Base-by-base conservation (phyloP, 30 jellyfish, hydroid and myxozoan species). In the Nemopilema nomurai region DNA sequence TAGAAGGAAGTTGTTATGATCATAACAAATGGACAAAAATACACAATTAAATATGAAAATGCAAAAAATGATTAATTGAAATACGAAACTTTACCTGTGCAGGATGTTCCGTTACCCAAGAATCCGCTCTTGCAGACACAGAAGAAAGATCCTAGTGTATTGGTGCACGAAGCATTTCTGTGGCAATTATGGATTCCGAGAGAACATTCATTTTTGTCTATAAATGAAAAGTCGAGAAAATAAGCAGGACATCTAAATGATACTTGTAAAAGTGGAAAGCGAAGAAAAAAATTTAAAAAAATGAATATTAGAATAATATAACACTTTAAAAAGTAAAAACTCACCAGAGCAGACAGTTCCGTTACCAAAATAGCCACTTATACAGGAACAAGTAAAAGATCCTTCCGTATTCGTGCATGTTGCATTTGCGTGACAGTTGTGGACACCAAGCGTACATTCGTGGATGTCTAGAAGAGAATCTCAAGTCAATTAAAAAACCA, bases 51-150 rank as follows among this genome's bases (percentile, higher is more conserved):
- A n/a, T n/a, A n/a, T n/a, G n/a, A n/a, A n/a, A n/a, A n/a, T n/a
- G 6, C 13, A 41, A 41, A 41, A 13, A 3, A 41, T 13, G 13
- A 13, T 41, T 3, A 13, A 41, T 7, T 7, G 6, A 25, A 28
- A 1, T 3, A 19, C 7, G 29, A 70, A n/a, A 21, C 17, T 8
- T 13, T 41, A 41, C 57, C 57, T 41, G 57, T 3, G 57, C 80
- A 70, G 49, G 27, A 28, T 30, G 80, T 70, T 27, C 80, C 80
- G 69, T 70, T 70, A 4, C 80, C 80, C 6, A 13, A 1, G 69
- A 70, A 70, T 25, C 80, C 80, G 22, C 9, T 70, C 27, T 25
- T 25, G 32, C 80, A 70, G 25, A 13, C 62, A 30, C 80, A 70
- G 9, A 17, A 4, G 32, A 22, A 70, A 19, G 80, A 70, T 4